These are phyloP conservation scores for Periophthalmus magnuspinnatus DNA, from an alignment of 2,797 vertebrate genomes.

Conservation along the genomic window DNA sequence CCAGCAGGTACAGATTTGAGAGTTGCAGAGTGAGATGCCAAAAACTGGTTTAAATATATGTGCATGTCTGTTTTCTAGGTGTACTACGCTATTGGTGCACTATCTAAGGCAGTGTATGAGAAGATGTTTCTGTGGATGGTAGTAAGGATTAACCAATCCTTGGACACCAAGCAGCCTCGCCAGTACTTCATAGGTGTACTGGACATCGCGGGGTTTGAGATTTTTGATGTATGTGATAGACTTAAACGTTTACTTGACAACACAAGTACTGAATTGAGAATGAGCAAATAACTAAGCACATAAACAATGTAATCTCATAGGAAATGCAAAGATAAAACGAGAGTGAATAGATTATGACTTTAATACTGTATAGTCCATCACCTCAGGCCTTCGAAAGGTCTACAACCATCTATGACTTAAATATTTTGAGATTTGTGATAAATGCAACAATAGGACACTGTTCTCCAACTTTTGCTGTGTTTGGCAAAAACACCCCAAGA, in stretches of 20 bases:
- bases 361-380: too few relatives aligned
- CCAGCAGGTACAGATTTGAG: conserved; percentile 75
- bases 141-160: conserved; percentile 85
- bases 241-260: background rate
- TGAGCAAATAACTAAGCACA: conserved; percentile 29
- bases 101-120: conserved; percentile 84
- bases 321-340: background rate
- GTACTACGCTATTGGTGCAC: conserved; percentile 79
- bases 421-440: too few relatives aligned
- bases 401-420: too few relatives aligned
- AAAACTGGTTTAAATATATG: background rate
- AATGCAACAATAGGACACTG: too few relatives aligned
- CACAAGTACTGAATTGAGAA: conserved; percentile 65
- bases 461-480: too few relatives aligned
- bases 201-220: conserved; percentile 88
- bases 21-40: background rate
- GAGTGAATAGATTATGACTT: too few relatives aligned
- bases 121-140: conserved; percentile 92
- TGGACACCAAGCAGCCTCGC: conserved; percentile 85
- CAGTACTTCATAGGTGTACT: conserved; percentile 89
- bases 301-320: conserved; percentile 5
- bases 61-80: conserved; percentile 58
- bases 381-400: too few relatives aligned
- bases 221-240: conserved; percentile 78
- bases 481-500: too few relatives aligned